A percentile compares a stretch with the other conserved stretches of the same genome.
phyloP scores from a whole-genome alignment of 2,797 vertebrate genomes.

The Rousettus madagascariensis region DNA sequence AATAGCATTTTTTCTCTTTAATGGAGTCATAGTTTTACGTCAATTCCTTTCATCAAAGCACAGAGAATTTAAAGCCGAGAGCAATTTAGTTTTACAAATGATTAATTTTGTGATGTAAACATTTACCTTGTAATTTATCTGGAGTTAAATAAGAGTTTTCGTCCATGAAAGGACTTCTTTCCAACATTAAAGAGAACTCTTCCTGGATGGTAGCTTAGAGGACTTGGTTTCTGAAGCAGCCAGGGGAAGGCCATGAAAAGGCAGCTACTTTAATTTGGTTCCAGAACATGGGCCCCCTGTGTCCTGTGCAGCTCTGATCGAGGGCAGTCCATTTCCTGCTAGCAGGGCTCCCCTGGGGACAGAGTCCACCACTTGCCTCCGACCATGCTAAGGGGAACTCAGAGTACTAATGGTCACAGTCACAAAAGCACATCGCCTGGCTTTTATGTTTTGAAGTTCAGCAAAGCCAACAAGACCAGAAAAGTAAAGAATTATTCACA shows the following conservation, averaged over 20 bases:
- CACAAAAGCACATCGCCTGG: background rate
- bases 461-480: background rate
- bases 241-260: background rate
- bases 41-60: background rate
- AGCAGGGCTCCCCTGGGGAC: background rate
- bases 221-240: background rate
- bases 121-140: background rate
- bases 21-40: background rate
- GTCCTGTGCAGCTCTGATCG: background rate
- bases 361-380: background rate
- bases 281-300: background rate
- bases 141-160: background rate
- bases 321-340: background rate
- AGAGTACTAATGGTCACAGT: background rate
- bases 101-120: background rate
- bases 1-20: background rate
- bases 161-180: background rate
- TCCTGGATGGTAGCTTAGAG: background rate
- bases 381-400: background rate
- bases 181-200: background rate
- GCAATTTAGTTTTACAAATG: background rate
- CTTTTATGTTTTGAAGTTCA: conserved; percentile 1
- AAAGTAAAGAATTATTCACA: background rate
- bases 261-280: background rate
- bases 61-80: background rate